These are phyloP conservation scores for Spilogale gracilis DNA, from an alignment of 2,113 vertebrate species.

Conservation along the genomic window DNA sequence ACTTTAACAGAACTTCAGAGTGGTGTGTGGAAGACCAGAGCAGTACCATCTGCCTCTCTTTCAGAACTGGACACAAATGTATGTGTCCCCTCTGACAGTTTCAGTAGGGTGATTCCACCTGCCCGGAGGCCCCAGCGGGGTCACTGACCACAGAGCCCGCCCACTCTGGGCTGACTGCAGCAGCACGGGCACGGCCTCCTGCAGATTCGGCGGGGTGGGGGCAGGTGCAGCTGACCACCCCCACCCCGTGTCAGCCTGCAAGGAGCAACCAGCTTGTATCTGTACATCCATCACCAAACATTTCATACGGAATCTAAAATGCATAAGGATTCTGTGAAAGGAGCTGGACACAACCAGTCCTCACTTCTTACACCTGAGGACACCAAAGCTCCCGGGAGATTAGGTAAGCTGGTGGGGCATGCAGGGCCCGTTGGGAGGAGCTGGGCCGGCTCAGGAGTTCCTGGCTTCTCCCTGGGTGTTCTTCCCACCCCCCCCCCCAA, in stretches of 20 bases:
- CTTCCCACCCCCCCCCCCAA: background rate
- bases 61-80: background rate
- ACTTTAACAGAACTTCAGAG: conserved; percentile 38
- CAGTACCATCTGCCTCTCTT: background rate
- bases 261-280: background rate
- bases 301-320: background rate
- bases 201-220: background rate
- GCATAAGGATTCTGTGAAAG: background rate
- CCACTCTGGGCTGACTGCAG: no score
- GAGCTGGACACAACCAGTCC: background rate
- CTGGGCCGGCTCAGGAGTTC: no score
- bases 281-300: background rate
- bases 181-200: no score
- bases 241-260: background rate
- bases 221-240: background rate
- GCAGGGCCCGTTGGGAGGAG: background rate
- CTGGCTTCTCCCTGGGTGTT: background rate
- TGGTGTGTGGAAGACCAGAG: background rate
- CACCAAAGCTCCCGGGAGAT: background rate
- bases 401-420: background rate
- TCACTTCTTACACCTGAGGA: background rate
- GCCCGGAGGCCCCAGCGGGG: background rate
- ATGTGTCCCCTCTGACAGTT: background rate
- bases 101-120: rapidly evolving
- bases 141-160: background rate